A percentile compares a stretch with the other conserved stretches of the same genome.
Evolutionary conservation across 2,888 invertebrate genomes (phyloP).

Genomic region (Autographa gamma): DNA sequence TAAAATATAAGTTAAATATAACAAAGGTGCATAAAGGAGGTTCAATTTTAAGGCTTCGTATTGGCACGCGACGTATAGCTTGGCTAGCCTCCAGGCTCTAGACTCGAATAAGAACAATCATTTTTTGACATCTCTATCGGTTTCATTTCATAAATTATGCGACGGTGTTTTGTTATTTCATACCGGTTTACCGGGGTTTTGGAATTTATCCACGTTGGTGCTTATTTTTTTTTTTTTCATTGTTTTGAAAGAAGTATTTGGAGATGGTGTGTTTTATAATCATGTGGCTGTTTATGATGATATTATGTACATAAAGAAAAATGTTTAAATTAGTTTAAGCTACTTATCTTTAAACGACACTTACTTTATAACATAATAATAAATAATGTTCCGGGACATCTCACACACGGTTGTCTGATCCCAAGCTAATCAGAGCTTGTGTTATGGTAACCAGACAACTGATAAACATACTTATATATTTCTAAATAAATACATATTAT

Average conservation of each 20-base stretch:
- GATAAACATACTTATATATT: too few species aligned
- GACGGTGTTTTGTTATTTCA: conserved; percentile 9
- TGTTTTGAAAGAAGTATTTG: neutral
- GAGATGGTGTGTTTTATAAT: too few species aligned
- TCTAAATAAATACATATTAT: too few species aligned
- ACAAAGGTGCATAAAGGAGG: conserved; percentile 39
- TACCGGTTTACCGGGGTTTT: neutral
- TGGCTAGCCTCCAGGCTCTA: conserved; percentile 66
- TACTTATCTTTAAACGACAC: too few species aligned
- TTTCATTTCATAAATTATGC: conserved; percentile 44
- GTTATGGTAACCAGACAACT: too few species aligned
- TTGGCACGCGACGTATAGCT: conserved; percentile 64
- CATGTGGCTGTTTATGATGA: too few species aligned
- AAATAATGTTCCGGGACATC: too few species aligned
- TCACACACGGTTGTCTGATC: too few species aligned
- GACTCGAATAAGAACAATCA: conserved; percentile 64
- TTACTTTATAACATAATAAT: too few species aligned
- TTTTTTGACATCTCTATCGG: conserved; percentile 63
- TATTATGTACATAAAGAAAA: too few species aligned
- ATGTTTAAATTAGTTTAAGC: too few species aligned
- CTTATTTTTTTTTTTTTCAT: neutral
- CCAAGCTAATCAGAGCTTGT: too few species aligned
- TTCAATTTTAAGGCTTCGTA: conserved; percentile 65
- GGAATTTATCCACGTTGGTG: conserved; percentile 3
- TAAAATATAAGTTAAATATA: conserved; percentile 16